phyloP scores from a whole-genome alignment of 1,140 invertebrate genomes.

The Plectus sambesii region DNA sequence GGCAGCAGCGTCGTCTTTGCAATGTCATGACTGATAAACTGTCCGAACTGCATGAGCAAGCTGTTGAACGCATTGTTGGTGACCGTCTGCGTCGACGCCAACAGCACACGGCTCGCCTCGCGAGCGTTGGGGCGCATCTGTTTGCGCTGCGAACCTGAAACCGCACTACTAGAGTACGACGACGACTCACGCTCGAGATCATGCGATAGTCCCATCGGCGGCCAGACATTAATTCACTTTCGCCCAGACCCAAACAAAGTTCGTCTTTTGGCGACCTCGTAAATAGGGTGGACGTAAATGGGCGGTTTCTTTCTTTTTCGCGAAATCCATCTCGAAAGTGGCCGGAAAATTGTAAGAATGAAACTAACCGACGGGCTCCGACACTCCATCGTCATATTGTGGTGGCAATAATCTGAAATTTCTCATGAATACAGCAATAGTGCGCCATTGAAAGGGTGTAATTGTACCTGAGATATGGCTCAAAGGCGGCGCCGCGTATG shows the following conservation, averaged over 20 bases:
- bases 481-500: constrained; percentile 37
- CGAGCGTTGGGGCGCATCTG: constrained; percentile 32
- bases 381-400: constrained; percentile 41
- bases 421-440: constrained; percentile 7
- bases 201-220: too few relatives aligned
- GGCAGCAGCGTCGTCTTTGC: constrained; percentile 43
- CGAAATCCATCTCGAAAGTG: not conserved
- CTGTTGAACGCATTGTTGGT: constrained; percentile 34
- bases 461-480: constrained; percentile 37
- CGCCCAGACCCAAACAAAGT: not conserved
- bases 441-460: constrained; percentile 12
- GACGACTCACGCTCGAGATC: constrained; percentile 25
- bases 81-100: constrained; percentile 38
- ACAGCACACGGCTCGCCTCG: constrained; percentile 33
- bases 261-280: too few relatives aligned
- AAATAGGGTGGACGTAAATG: too few relatives aligned
- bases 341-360: constrained; percentile 1
- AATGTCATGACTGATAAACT: constrained; percentile 45
- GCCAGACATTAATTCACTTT: not conserved
- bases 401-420: constrained; percentile 36
- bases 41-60: constrained; percentile 45
- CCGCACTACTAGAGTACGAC: too few relatives aligned
- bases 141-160: too few relatives aligned
- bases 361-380: constrained; percentile 41
- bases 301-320: constrained; percentile 18